Evolutionary conservation across 92 coral and sea anemone genomes (phyloP).

Genomic region (Plumapathes pennacea): DNA sequence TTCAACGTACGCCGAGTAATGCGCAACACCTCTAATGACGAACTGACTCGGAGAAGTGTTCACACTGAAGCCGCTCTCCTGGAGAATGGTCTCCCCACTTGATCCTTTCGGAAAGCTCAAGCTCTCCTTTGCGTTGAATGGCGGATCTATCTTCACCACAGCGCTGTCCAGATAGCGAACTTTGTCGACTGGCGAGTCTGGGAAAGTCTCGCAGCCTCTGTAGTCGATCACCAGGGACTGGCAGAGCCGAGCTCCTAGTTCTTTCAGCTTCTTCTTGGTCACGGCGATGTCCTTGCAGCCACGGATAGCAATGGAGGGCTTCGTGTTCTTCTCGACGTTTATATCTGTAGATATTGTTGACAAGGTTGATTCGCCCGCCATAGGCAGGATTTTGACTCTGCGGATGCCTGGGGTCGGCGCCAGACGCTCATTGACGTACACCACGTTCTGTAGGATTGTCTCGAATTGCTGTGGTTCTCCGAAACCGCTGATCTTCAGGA

Average conservation of each 20-base stretch:
- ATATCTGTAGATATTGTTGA: constrained; percentile 41
- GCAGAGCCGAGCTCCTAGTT: constrained; percentile 68
- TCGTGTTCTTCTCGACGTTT: constrained; percentile 51
- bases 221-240: constrained; percentile 48
- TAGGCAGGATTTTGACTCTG: constrained; percentile 51
- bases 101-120: constrained; percentile 64
- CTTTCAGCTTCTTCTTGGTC: constrained; percentile 23
- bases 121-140: constrained; percentile 67
- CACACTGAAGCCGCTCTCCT: constrained; percentile 60
- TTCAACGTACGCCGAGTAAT: constrained; percentile 60
- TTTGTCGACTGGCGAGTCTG: constrained; percentile 50
- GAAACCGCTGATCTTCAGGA: constrained; percentile 61
- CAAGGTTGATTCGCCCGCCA: constrained; percentile 27
- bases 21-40: constrained; percentile 83
- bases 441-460: constrained; percentile 61
- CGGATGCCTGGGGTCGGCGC: constrained; percentile 85
- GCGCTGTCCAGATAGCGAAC: constrained; percentile 65
- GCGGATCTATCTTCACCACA: constrained; percentile 73
- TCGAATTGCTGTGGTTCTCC: constrained; percentile 79
- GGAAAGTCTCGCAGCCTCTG: constrained; percentile 43
- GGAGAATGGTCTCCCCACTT: constrained; percentile 44
- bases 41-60: constrained; percentile 59
- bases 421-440: constrained; percentile 78
- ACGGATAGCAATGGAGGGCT: constrained; percentile 57
- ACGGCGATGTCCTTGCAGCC: constrained; percentile 43